Percentiles rank a stretch among this genome's conserved stretches.
phyloP scores from a whole-genome alignment of 2,113 vertebrate genomes.

The Oncorhynchus tshawytscha region DNA sequence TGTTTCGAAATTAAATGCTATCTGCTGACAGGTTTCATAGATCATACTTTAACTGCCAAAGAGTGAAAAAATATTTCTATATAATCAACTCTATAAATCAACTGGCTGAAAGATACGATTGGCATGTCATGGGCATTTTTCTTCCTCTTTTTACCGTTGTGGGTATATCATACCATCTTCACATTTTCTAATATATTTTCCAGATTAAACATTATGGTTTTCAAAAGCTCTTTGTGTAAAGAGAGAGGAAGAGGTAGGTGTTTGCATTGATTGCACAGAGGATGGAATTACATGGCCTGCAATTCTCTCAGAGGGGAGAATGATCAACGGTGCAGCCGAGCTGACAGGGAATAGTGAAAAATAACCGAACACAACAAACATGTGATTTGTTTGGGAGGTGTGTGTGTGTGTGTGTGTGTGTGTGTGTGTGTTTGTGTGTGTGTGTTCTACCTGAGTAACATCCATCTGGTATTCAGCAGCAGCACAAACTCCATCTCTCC shows the following conservation, averaged over 20 bases:
- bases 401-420: too few species aligned
- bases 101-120: slow-evolving; percentile 39
- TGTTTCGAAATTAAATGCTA: slow-evolving; percentile 40
- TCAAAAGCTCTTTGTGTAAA: slow-evolving; percentile 33
- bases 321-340: slow-evolving; percentile 63
- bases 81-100: slow-evolving; percentile 65
- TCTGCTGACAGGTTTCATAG: slow-evolving; percentile 48
- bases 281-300: slow-evolving; percentile 67
- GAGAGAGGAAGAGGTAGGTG: slow-evolving; percentile 39
- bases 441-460: slow-evolving; percentile 61
- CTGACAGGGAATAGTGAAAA: slow-evolving; percentile 58
- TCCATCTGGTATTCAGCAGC: slow-evolving; percentile 77
- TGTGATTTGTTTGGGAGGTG: slow-evolving; percentile 58
- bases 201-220: slow-evolving; percentile 43
- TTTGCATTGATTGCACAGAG: slow-evolving; percentile 67
- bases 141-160: slow-evolving; percentile 13
- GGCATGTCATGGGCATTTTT: slow-evolving; percentile 42
- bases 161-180: slow-evolving; percentile 27
- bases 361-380: slow-evolving; percentile 46
- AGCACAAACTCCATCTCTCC: slow-evolving; percentile 74
- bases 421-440: too few species aligned
- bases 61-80: slow-evolving; percentile 39
- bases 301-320: slow-evolving; percentile 60
- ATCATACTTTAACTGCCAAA: slow-evolving; percentile 49
- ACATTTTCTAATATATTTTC: slow-evolving; percentile 30